These are phyloP conservation scores for Discoglossus pictus DNA, from an alignment of 2,797 vertebrate species.

Conservation along the genomic window DNA sequence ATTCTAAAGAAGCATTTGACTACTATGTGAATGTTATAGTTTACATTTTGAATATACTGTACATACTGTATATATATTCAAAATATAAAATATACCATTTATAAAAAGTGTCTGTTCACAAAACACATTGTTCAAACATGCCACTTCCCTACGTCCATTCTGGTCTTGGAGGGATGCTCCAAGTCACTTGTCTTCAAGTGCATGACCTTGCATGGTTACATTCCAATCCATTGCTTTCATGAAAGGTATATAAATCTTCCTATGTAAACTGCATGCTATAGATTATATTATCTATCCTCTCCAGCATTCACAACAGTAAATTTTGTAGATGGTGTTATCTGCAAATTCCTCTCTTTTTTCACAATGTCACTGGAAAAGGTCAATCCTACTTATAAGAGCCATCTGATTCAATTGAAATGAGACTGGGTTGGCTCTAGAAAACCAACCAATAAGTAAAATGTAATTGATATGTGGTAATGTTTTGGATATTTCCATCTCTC, in stretches of 20 bases:
- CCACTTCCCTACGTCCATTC: constrained; percentile 8
- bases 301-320: constrained; percentile 36
- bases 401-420: background rate
- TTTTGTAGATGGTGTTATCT: constrained; percentile 38
- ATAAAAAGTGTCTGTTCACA: too few species aligned
- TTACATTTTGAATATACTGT: too few species aligned
- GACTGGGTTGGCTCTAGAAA: background rate
- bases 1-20: too few species aligned
- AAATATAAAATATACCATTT: too few species aligned
- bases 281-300: constrained; percentile 46
- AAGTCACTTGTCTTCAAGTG: constrained; percentile 47
- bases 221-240: constrained; percentile 37
- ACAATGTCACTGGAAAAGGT: constrained; percentile 21
- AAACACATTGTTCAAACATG: background rate
- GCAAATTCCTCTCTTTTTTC: constrained; percentile 30
- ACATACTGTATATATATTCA: too few species aligned
- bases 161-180: constrained; percentile 30
- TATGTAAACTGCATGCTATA: constrained; percentile 44
- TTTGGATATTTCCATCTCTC: background rate
- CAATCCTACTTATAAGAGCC: constrained; percentile 6
- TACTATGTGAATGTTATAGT: too few species aligned
- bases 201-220: constrained; percentile 50
- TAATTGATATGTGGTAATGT: background rate
- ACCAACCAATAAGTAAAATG: background rate
- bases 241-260: constrained; percentile 45